These are phyloP conservation scores for Tetrao urogallus DNA, from an alignment of 2,113 vertebrate species.

Conservation along the genomic window DNA sequence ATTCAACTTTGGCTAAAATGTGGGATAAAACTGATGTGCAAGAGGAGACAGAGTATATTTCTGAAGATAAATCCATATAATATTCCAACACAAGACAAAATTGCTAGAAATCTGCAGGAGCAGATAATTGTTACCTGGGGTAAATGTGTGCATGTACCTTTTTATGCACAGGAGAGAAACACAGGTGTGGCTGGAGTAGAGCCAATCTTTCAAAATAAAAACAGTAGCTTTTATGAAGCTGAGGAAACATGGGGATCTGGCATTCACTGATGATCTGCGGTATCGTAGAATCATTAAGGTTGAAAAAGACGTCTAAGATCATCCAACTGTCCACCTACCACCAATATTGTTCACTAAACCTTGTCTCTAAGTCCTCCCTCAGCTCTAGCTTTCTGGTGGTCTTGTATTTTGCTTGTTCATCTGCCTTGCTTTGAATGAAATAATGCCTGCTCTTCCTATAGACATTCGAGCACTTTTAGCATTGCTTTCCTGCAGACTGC, in stretches of 20 bases:
- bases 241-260: neutral
- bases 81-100: neutral
- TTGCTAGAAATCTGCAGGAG: neutral
- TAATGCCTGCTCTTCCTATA: neutral
- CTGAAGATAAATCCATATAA: neutral
- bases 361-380: no score
- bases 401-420: neutral
- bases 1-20: neutral
- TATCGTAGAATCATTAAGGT: no score
- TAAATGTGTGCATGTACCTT: neutral
- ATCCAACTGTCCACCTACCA: no score
- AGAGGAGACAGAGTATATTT: neutral
- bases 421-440: neutral
- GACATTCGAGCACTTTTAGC: neutral
- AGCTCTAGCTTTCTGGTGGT: no score
- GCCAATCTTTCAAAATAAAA: neutral
- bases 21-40: neutral
- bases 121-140: neutral
- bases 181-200: neutral
- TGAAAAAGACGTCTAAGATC: no score
- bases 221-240: neutral
- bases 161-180: neutral
- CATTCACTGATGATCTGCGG: neutral
- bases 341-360: no score
- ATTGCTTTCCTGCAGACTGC: neutral